Base-by-base conservation (phyloP, 1,140 invertebrate species). In the Cotesia typhae region DNA sequence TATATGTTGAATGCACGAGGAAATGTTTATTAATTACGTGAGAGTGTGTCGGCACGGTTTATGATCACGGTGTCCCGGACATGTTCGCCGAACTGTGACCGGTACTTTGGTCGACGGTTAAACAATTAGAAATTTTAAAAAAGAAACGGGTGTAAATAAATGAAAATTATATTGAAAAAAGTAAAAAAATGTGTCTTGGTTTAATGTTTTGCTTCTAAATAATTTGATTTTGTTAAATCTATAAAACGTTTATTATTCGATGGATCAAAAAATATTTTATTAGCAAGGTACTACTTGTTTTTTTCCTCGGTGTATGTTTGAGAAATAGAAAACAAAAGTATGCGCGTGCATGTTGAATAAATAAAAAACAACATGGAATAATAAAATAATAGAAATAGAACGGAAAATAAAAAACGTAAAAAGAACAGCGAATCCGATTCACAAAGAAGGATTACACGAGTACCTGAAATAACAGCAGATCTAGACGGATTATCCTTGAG, bases 381-480 rank as follows among this genome's bases (percentile, higher is more conserved):
- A 37, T n/a, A 51, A 20, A 37, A 65, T 51, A n/a, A 37, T 9
- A 65, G 47, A 51, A 65, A 65, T 38, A 67, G 53, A 67, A 35
- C 6, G 20, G 47, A 66, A 51, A 35, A 6, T 10, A 64, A 66
- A 52, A 67, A 47, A 47, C 4, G 41, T 7, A 7, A 47, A 53
- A 67, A 67, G 47, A n/a, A 36, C 51, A 67, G 20, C 52, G 14
- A n/a, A 67, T 9, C 60, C 38, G 52, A 65, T 71, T 71, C 38
- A 20, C 60, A 65, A 52, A 52, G 35, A 55, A 36, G 70, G 70
- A 71, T 71, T 71, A 71, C 52, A 71, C 51, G 70, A 53, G 47
- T 71, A 71, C 60, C 63, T 71, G 70, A 71, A 71, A 71, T 71
- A 71, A 71, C 70, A 71, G 61, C 36, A 65, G 70, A 71, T 71